Percentiles rank a stretch among this genome's conserved stretches.
Evolutionary conservation across 2,888 invertebrate species (phyloP).

Genomic region (Caenorhabditis afra): DNA sequence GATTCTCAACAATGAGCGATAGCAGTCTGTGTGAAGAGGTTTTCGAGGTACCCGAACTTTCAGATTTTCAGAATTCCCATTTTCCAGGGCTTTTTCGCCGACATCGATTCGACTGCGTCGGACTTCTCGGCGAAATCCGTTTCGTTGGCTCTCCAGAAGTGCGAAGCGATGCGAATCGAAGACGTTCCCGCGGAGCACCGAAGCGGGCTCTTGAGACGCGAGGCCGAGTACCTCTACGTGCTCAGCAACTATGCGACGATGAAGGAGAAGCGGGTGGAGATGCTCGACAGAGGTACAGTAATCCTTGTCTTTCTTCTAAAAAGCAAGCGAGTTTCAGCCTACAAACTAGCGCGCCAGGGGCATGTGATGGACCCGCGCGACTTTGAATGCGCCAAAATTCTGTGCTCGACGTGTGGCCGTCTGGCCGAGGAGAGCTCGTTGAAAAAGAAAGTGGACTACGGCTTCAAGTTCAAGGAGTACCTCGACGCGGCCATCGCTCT

Average conservation of each 20-base stretch:
- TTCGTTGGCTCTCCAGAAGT: constrained; percentile 9
- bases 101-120: constrained; percentile 26
- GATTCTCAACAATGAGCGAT: not conserved
- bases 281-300: constrained; percentile 44
- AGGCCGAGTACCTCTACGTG: constrained; percentile 53
- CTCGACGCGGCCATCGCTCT: constrained; percentile 57
- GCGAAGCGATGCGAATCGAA: constrained; percentile 29
- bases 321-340: constrained; percentile 31
- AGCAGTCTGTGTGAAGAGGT: not conserved
- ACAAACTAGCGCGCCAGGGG: constrained; percentile 40
- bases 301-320: not conserved
- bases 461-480: constrained; percentile 63
- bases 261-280: constrained; percentile 32
- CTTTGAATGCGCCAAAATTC: constrained; percentile 45
- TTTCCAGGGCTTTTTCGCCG: constrained; percentile 30
- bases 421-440: constrained; percentile 64
- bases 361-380: constrained; percentile 32
- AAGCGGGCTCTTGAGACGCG: constrained; percentile 38
- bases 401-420: constrained; percentile 61
- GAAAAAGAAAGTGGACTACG: constrained; percentile 59
- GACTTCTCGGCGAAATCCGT: constrained; percentile 10
- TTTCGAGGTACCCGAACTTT: not conserved
- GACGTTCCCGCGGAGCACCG: constrained; percentile 21
- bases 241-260: constrained; percentile 47
- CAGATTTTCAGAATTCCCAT: not conserved